Percentiles rank a stretch among this genome's conserved stretches.
phyloP scores from a whole-genome alignment of 2,113 vertebrate species.

The Danionella cerebrum region DNA sequence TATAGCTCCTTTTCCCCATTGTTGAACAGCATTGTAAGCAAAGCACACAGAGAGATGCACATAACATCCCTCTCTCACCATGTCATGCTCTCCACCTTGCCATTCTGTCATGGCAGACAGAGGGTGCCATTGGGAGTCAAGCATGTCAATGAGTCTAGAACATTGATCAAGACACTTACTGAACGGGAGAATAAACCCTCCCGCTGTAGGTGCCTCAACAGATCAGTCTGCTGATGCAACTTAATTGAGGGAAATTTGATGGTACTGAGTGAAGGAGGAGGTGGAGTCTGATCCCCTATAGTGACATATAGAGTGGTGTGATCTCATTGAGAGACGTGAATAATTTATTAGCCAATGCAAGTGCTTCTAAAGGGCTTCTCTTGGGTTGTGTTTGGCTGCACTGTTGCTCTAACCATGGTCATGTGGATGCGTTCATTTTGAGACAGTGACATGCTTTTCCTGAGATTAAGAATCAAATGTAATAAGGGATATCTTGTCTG shows the following conservation, averaged over 20 bases:
- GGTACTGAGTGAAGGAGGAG: background rate
- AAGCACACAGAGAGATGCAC: constrained; percentile 14
- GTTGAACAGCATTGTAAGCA: constrained; percentile 9
- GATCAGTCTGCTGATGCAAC: constrained; percentile 39
- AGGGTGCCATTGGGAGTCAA: constrained; percentile 18
- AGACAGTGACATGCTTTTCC: too few species aligned
- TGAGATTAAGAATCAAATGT: too few species aligned
- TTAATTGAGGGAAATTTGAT: constrained; percentile 38
- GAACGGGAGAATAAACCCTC: constrained; percentile 17
- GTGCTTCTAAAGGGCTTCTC: background rate
- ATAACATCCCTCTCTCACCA: constrained; percentile 3
- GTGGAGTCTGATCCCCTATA: background rate
- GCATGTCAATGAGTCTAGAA: constrained; percentile 22
- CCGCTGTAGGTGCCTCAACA: background rate
- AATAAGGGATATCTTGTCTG: too few species aligned
- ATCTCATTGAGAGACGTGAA: constrained; percentile 33
- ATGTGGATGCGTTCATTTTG: too few species aligned
- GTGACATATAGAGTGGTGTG: constrained; percentile 20
- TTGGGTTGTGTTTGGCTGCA: background rate
- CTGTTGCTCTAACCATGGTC: too few species aligned
- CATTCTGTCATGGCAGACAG: constrained; percentile 14
- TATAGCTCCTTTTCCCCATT: background rate
- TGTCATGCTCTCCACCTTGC: constrained; percentile 10
- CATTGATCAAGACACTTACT: constrained; percentile 29
- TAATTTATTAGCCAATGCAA: constrained; percentile 33